Conservation (phyloP, 2,888 invertebrate species). For the Platerodrilus igneus region DNA sequence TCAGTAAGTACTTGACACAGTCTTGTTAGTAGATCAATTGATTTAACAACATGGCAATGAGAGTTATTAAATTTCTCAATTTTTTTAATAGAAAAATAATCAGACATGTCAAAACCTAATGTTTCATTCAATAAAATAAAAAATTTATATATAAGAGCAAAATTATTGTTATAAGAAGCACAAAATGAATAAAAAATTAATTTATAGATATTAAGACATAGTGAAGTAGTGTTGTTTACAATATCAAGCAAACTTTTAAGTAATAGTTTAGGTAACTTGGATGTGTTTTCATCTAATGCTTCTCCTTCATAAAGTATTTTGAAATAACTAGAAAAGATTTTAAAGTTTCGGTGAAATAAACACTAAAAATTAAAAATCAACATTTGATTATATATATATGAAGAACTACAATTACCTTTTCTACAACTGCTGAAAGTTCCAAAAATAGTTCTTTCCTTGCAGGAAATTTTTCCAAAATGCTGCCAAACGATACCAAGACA, state of each 20-base stretch:
- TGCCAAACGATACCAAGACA: slow-evolving; percentile 26
- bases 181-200: slow-evolving; percentile 36
- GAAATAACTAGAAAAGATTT: slow-evolving; percentile 28
- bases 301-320: slow-evolving; percentile 27
- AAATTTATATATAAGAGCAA: slow-evolving; percentile 33
- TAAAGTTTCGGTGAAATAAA: slow-evolving; percentile 32
- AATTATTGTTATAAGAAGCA: slow-evolving; percentile 27
- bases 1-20: slow-evolving; percentile 20
- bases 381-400: slow-evolving; percentile 4
- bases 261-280: slow-evolving; percentile 27
- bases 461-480: slow-evolving; percentile 24
- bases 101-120: slow-evolving; percentile 35
- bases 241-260: slow-evolving; percentile 29
- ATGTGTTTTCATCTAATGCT: too few relatives aligned
- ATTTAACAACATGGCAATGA: slow-evolving; percentile 24
- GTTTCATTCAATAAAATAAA: slow-evolving; percentile 33
- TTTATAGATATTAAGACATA: slow-evolving; percentile 33
- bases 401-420: slow-evolving; percentile 29
- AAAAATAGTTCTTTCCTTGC: slow-evolving; percentile 24
- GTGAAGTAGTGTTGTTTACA: slow-evolving; percentile 16
- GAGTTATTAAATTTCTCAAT: slow-evolving; percentile 17
- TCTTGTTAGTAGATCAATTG: slow-evolving; percentile 31
- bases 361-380: slow-evolving; percentile 30
- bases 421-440: slow-evolving; percentile 28
- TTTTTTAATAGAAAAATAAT: slow-evolving; percentile 27